Percentiles rank a stretch among this genome's conserved stretches.
These are phyloP conservation scores for Rhodinocichla rosea DNA, from an alignment of 2,113 vertebrate species.

Conservation along the genomic window DNA sequence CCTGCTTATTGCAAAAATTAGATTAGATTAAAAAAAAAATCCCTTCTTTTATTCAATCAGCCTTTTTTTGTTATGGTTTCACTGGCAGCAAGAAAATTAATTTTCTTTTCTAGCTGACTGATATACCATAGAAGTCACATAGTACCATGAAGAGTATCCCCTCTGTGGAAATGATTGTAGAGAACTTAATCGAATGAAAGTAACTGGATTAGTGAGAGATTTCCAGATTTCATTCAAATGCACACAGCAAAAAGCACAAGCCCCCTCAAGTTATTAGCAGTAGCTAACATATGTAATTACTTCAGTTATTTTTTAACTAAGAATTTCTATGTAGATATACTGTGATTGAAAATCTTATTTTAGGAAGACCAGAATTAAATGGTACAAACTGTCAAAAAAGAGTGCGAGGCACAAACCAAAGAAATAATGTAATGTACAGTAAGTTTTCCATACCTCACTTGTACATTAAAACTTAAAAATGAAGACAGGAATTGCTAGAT, in stretches of 20 bases:
- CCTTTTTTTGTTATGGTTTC: neutral
- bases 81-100: neutral
- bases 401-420: neutral
- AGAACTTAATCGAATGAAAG: conserved; percentile 37
- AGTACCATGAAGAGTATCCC: neutral
- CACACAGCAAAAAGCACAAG: conserved; percentile 24
- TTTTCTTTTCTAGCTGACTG: neutral
- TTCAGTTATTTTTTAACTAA: neutral
- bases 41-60: neutral
- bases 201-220: neutral
- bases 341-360: neutral
- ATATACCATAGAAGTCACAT: neutral
- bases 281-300: neutral
- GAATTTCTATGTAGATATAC: neutral
- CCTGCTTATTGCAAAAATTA: neutral
- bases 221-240: conserved; percentile 37
- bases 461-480: neutral
- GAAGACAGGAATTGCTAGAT: neutral
- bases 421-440: neutral
- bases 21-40: neutral
- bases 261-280: conserved; percentile 3
- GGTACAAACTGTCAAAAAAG: neutral
- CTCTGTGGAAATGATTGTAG: neutral
- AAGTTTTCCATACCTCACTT: neutral
- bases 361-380: neutral